Evolutionary conservation across 1,140 invertebrate species (phyloP).

Genomic region (Halotydeus destructor): DNA sequence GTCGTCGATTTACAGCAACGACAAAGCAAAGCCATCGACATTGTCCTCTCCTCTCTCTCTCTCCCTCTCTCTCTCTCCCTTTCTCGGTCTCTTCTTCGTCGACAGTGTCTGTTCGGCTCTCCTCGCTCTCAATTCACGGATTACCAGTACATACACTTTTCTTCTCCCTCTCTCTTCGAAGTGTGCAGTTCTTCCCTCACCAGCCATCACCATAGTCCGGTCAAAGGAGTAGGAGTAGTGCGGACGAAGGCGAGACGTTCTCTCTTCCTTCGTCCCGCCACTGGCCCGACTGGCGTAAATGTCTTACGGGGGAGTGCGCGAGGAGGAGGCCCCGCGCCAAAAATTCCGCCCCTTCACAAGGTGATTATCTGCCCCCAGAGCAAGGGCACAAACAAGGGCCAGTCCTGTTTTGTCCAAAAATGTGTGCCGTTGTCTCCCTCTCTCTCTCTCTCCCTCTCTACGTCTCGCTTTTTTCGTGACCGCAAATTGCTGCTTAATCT

Average conservation of each 20-base stretch:
- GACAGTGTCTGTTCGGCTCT: not conserved
- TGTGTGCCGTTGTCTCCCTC: too few relatives aligned
- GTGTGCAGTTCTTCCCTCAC: not conserved
- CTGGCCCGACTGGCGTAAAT: not conserved
- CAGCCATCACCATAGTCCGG: not conserved
- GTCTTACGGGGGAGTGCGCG: not conserved
- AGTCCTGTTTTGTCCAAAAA: too few relatives aligned
- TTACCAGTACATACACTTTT: not conserved
- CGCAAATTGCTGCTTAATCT: too few relatives aligned
- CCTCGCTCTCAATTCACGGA: not conserved
- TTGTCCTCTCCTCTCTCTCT: too few relatives aligned
- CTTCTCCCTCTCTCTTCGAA: not conserved
- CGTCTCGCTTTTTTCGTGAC: too few relatives aligned
- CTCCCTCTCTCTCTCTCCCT: constrained; percentile 16
- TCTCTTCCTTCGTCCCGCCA: not conserved
- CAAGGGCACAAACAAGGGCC: too few relatives aligned
- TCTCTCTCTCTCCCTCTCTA: too few relatives aligned
- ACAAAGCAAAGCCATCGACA: too few relatives aligned
- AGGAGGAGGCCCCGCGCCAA: constrained; percentile 20
- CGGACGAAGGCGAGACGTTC: not conserved
- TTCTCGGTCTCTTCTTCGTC: constrained; percentile 3
- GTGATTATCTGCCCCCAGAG: too few relatives aligned
- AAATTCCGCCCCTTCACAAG: constrained; percentile 84
- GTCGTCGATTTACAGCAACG: too few relatives aligned
- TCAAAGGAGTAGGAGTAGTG: not conserved